Percentiles rank a stretch among this genome's conserved stretches.
Conservation (phyloP, 2,888 invertebrate genomes). For the Nowickia ferox region DNA sequence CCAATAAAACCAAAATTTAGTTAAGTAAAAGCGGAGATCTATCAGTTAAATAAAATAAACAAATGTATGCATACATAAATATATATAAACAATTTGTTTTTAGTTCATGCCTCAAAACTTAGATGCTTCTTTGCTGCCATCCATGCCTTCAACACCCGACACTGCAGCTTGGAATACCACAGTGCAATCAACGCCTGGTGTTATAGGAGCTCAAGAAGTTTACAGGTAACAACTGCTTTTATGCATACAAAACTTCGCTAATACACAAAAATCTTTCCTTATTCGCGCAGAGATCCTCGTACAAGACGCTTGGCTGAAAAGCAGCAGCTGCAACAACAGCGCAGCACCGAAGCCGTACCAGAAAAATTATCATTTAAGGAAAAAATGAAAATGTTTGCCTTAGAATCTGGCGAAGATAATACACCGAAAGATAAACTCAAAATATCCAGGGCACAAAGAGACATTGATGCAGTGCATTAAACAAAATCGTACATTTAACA, state of each 20-base stretch:
- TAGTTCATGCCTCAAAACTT: slow-evolving; percentile 84
- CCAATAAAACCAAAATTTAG: too few species aligned
- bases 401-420: slow-evolving; percentile 96
- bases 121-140: slow-evolving; percentile 91
- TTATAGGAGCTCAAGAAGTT: slow-evolving; percentile 99
- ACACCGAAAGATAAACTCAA: slow-evolving; percentile 98
- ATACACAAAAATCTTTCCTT: not conserved
- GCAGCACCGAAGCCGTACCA: slow-evolving; percentile 85
- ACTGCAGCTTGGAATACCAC: slow-evolving; percentile 82
- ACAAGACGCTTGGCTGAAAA: slow-evolving; percentile 94
- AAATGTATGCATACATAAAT: too few species aligned
- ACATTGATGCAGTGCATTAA: slow-evolving; percentile 91
- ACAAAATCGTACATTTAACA: slow-evolving; percentile 26
- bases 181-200: slow-evolving; percentile 92
- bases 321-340: slow-evolving; percentile 86
- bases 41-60: too few species aligned
- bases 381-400: slow-evolving; percentile 99
- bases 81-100: not conserved
- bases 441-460: slow-evolving; percentile 96
- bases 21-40: too few species aligned
- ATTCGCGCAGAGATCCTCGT: slow-evolving; percentile 90
- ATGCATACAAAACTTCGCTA: too few species aligned
- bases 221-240: slow-evolving; percentile 87
- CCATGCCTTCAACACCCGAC: slow-evolving; percentile 88
- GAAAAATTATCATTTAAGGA: slow-evolving; percentile 98